A percentile compares a stretch with the other conserved stretches of the same genome.
Conservation (phyloP, 2,888 invertebrate genomes). For the Caenorhabditis sinica region DNA sequence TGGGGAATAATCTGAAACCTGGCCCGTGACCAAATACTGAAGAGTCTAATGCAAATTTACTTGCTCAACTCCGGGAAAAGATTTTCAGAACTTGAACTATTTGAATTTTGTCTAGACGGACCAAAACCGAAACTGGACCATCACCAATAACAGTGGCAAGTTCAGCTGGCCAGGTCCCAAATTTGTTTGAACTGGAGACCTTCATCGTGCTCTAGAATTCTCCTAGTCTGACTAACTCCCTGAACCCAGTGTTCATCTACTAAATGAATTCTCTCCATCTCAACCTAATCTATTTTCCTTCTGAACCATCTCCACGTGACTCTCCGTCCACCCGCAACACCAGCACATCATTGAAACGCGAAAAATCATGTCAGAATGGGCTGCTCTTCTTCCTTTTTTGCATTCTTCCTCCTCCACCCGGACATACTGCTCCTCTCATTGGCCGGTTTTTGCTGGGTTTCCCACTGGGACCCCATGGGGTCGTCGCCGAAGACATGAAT, state of each 20-base stretch:
- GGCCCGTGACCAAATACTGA: too few relatives aligned
- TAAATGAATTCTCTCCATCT: slow-evolving; percentile 2
- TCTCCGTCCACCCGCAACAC: slow-evolving; percentile 10
- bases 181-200: too few relatives aligned
- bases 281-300: not conserved
- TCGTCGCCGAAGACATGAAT: slow-evolving; percentile 50
- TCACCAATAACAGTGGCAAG: too few relatives aligned
- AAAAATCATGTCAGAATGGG: slow-evolving; percentile 43
- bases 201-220: too few relatives aligned
- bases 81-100: too few relatives aligned
- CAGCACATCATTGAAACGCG: slow-evolving; percentile 39
- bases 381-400: slow-evolving; percentile 30
- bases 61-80: too few relatives aligned
- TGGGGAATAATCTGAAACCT: too few relatives aligned
- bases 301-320: slow-evolving; percentile 13
- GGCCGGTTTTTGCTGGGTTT: slow-evolving; percentile 48
- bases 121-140: too few relatives aligned
- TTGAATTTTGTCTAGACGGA: too few relatives aligned
- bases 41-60: too few relatives aligned
- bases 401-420: not conserved
- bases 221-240: not conserved
- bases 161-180: too few relatives aligned
- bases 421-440: slow-evolving; percentile 38
- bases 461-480: slow-evolving; percentile 60
- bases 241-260: not conserved